Evolutionary conservation across 2,113 vertebrate species (phyloP), one percentile per base, ranked within the genome.

Genomic region (Benitochromis conjunctus): DNA sequence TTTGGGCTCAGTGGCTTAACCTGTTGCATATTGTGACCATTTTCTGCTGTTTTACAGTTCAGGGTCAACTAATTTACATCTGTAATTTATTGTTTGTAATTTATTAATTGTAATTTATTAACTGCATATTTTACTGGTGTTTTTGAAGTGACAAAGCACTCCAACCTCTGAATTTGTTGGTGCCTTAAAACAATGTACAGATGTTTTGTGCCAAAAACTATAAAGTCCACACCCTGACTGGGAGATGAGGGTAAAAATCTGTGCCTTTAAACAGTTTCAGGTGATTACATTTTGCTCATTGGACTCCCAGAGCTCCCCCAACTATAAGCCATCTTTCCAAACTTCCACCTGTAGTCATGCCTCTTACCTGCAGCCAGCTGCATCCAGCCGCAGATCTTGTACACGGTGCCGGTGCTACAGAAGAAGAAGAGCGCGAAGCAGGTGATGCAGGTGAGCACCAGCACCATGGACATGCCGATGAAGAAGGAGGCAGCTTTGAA

Each of bases 361-460:
- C 55, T 95, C 98, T 96, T 95, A 99, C 99, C 99, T 82, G 99
- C 98, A 89, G 97, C 97, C 91, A 99, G 98, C 97, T 99, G 99
- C 97, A 99, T 98, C 99, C 99, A 99, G 91, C 98, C 99, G 91
- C 99, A 99, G 97, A 99, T 99, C 97, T 99, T 99, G 92, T 99
- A 99, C 90, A 99, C 99, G 19, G 98, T 99, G 66, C 98, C 98
- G 64, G 98, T 99, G 96, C 98, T 98, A 96, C 99, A 99, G 97
- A 99, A 99, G 97, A 99, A 99, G 97, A 99, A 99, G 92, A 99
- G 98, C 56, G 96, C 94, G 94, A 99, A 99, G 97, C 97, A 99
- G 90, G 96, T 96, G 95, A 99, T 99, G 96, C 98, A 99, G 95
- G 96, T 95, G 93, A 99, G 97, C 84, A 98, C 97, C 95, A 99